phyloP scores from a whole-genome alignment of 2,888 invertebrate species.

The Cerceris ruficornis region DNA sequence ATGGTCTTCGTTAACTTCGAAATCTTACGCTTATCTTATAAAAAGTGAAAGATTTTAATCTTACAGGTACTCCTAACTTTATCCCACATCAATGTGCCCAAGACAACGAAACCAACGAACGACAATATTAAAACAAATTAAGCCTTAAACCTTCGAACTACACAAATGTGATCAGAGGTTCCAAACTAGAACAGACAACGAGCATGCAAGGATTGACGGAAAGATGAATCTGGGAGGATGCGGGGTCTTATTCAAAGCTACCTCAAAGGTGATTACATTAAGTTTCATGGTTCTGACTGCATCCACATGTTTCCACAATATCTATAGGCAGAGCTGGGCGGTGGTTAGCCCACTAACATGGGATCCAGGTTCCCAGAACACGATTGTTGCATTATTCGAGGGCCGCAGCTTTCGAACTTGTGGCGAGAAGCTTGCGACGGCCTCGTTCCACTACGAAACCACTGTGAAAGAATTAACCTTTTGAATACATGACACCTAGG shows the following conservation, averaged over 20 bases:
- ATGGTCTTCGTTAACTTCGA: too few relatives aligned
- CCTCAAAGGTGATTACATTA: constrained; percentile 67
- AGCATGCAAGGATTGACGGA: constrained; percentile 15
- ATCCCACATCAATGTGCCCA: too few relatives aligned
- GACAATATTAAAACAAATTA: too few relatives aligned
- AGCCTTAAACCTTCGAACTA: too few relatives aligned
- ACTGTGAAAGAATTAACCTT: constrained; percentile 65
- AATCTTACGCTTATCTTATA: too few relatives aligned
- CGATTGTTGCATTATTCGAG: constrained; percentile 80
- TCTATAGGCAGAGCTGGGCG: constrained; percentile 42
- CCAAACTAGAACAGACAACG: constrained; percentile 47
- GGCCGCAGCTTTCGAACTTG: constrained; percentile 79
- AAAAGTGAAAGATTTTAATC: too few relatives aligned
- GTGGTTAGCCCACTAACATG: constrained; percentile 61
- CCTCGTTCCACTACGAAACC: constrained; percentile 45
- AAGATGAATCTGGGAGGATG: constrained; percentile 41
- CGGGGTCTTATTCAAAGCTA: constrained; percentile 61
- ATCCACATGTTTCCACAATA: constrained; percentile 63
- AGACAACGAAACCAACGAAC: too few relatives aligned
- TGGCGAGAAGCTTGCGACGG: constrained; percentile 60
- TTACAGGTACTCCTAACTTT: too few relatives aligned
- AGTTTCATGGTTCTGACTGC: constrained; percentile 57
- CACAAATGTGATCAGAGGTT: constrained; percentile 7
- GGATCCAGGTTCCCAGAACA: constrained; percentile 71
- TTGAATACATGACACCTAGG: constrained; percentile 52